Evolutionary conservation across 2,113 vertebrate species (phyloP).

Genomic region (Plectropomus leopardus): DNA sequence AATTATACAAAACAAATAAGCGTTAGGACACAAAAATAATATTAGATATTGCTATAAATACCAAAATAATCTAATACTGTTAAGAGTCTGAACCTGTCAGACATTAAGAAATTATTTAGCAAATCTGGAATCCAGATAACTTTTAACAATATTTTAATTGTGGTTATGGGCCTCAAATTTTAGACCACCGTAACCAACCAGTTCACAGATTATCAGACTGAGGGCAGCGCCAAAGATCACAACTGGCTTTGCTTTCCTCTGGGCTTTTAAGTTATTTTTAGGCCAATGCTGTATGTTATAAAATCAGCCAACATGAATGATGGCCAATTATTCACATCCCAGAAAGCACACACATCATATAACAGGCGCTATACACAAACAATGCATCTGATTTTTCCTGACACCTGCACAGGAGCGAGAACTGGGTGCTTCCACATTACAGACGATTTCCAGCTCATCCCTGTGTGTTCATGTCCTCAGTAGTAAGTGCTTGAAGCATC

Average conservation of each 20-base stretch:
- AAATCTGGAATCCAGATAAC: slow-evolving; percentile 39
- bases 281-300: slow-evolving; percentile 16
- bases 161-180: slow-evolving; percentile 32
- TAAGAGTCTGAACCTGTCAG: slow-evolving; percentile 83
- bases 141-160: slow-evolving; percentile 42
- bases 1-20: slow-evolving; percentile 70
- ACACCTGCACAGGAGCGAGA: slow-evolving; percentile 34
- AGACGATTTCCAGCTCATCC: slow-evolving; percentile 42
- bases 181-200: slow-evolving; percentile 24
- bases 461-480: slow-evolving; percentile 37
- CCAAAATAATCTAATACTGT: slow-evolving; percentile 75
- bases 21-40: slow-evolving; percentile 68
- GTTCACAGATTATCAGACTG: slow-evolving; percentile 65
- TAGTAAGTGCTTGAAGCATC: slow-evolving; percentile 58
- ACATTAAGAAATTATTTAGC: slow-evolving; percentile 52
- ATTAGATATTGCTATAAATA: slow-evolving; percentile 73
- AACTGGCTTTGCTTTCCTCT: slow-evolving; percentile 33
- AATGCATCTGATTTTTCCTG: slow-evolving; percentile 50
- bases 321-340: slow-evolving; percentile 55
- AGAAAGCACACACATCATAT: slow-evolving; percentile 58
- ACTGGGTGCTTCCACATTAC: slow-evolving; percentile 33
- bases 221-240: slow-evolving; percentile 20
- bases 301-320: slow-evolving; percentile 21
- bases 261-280: slow-evolving; percentile 23
- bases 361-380: slow-evolving; percentile 49